Percentiles rank a stretch among this genome's conserved stretches.
phyloP scores from a whole-genome alignment of 2,888 invertebrate genomes.

The Nezara viridula region DNA sequence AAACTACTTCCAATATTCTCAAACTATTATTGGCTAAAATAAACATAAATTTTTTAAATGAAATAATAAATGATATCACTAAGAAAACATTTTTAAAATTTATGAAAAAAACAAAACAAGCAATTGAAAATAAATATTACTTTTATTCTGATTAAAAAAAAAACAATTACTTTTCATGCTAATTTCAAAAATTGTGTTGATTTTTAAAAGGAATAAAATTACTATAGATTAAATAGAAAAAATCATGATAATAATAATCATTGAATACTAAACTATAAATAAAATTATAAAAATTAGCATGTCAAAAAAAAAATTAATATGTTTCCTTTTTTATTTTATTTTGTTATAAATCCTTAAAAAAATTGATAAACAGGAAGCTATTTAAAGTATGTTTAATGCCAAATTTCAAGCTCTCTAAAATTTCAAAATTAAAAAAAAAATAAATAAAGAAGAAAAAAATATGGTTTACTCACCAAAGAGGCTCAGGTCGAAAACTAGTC shows the following conservation, averaged over 20 bases:
- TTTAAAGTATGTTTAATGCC: background rate
- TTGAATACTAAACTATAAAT: background rate
- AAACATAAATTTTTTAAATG: background rate
- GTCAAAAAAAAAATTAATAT: slow-evolving; percentile 1
- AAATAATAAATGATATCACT: slow-evolving; percentile 14
- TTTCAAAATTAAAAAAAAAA: background rate
- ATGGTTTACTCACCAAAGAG: slow-evolving; percentile 70
- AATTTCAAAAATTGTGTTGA: background rate
- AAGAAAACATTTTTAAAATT: background rate
- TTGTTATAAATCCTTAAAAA: background rate
- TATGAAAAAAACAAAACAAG: background rate
- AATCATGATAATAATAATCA: background rate
- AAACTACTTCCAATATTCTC: background rate
- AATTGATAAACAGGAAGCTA: slow-evolving; percentile 20
- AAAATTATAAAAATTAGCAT: background rate
- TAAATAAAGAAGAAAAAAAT: background rate
- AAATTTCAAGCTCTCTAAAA: slow-evolving; percentile 45
- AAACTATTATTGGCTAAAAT: background rate
- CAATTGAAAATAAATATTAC: background rate
- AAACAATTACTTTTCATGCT: background rate
- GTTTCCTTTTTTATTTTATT: slow-evolving; percentile 30
- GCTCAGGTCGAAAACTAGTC: slow-evolving; percentile 70
- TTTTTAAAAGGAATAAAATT: background rate
- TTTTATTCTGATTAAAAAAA: background rate
- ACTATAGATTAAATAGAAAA: background rate